These are phyloP conservation scores for Patella ulyssiponensis DNA, from an alignment of 2,888 invertebrate species.

Conservation along the genomic window DNA sequence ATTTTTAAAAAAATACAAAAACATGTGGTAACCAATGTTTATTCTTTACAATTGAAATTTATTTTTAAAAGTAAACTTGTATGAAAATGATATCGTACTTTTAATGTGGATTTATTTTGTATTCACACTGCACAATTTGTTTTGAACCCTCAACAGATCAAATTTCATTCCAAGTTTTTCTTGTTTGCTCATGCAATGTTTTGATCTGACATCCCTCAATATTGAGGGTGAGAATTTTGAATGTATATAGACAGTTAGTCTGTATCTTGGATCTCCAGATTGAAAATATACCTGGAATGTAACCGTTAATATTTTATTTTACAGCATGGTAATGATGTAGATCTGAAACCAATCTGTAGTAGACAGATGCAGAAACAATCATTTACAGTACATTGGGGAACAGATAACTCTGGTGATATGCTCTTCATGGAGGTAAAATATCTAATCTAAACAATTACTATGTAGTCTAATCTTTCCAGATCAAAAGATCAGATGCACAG, in stretches of 20 bases:
- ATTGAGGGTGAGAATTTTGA: too few relatives aligned
- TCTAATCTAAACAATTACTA: neutral
- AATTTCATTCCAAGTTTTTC: too few relatives aligned
- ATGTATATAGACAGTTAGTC: neutral
- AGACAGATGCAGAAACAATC: conserved; percentile 95
- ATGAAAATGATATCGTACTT: too few relatives aligned
- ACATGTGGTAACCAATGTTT: neutral
- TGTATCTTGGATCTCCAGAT: neutral
- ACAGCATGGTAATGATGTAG: conserved; percentile 97
- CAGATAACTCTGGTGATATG: conserved; percentile 87
- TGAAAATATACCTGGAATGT: neutral
- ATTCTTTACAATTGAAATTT: too few relatives aligned
- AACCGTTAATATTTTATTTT: conserved; percentile 34
- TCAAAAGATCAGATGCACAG: too few relatives aligned
- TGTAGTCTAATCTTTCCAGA: too few relatives aligned
- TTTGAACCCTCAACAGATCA: too few relatives aligned
- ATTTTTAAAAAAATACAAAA: neutral
- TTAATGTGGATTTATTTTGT: too few relatives aligned
- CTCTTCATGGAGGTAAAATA: conserved; percentile 75
- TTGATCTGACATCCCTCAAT: too few relatives aligned
- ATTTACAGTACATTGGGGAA: conserved; percentile 96
- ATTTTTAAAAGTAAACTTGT: too few relatives aligned
- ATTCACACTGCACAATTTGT: too few relatives aligned
- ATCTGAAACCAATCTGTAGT: conserved; percentile 94
- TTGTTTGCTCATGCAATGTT: too few relatives aligned